These are phyloP conservation scores for Tricholaema leucomelas DNA, from an alignment of 2,113 vertebrate species.

Conservation along the genomic window DNA sequence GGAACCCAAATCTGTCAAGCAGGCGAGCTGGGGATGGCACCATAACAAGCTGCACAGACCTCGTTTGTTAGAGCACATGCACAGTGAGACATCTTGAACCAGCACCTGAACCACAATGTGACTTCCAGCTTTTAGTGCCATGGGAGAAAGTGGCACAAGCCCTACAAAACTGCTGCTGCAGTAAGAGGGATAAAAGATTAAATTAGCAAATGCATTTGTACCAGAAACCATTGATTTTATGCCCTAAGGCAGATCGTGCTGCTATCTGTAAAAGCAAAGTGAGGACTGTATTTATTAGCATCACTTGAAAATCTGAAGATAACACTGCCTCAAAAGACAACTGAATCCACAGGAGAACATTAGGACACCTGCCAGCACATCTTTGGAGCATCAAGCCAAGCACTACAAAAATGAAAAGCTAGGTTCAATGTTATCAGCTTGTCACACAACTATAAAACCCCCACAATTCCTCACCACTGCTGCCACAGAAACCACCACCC, in stretches of 20 bases:
- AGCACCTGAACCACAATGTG: neutral
- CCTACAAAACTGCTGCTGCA: neutral
- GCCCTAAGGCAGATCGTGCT: neutral
- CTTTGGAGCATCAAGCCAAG: neutral
- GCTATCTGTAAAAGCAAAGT: neutral
- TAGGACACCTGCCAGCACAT: neutral
- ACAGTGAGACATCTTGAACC: neutral
- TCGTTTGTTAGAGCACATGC: neutral
- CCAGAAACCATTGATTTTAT: neutral
- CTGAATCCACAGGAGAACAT: neutral
- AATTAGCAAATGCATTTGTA: neutral
- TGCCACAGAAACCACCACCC: fast-evolving
- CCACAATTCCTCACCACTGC: neutral
- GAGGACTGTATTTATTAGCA: neutral
- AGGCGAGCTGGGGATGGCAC: neutral
- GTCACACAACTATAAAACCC: neutral
- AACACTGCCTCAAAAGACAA: neutral
- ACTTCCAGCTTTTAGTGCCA: neutral
- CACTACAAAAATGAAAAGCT: neutral
- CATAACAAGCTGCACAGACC: neutral
- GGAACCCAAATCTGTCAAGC: neutral
- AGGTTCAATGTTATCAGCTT: neutral
- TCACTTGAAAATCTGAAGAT: neutral
- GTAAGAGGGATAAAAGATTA: neutral
- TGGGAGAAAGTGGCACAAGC: neutral